A percentile compares a stretch with the other conserved stretches of the same genome.
phyloP scores from a whole-genome alignment of 2,113 vertebrate species.

The Zingel zingel region DNA sequence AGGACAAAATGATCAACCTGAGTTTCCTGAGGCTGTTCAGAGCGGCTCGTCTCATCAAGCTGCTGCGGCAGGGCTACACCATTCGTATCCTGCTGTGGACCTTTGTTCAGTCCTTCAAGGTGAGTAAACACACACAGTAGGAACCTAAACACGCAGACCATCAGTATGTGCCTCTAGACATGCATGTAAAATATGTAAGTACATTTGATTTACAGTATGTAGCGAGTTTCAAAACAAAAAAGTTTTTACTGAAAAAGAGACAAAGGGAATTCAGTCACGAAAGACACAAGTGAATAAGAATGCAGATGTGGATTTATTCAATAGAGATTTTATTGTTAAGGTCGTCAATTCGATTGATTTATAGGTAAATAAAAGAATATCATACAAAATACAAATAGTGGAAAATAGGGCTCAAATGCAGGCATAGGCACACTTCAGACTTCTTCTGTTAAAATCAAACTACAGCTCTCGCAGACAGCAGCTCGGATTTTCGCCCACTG shows the following conservation, averaged over 20 bases:
- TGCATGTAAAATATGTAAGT: not conserved
- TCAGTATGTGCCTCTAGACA: not conserved
- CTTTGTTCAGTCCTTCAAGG: conserved; percentile 99
- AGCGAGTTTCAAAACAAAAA: not conserved
- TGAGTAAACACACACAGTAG: conserved; percentile 57
- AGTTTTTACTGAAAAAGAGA: not conserved
- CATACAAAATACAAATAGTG: not conserved
- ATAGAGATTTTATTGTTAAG: not conserved
- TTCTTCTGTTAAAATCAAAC: conserved; percentile 24
- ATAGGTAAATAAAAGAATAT: not conserved
- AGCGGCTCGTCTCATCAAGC: conserved; percentile 96
- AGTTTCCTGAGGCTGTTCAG: conserved; percentile 96
- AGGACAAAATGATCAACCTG: conserved; percentile 98
- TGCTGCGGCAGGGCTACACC: conserved; percentile 97
- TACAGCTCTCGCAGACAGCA: conserved; percentile 22
- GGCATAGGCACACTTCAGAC: not conserved
- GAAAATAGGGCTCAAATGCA: not conserved
- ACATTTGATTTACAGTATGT: not conserved
- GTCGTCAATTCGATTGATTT: not conserved
- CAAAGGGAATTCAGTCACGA: not conserved
- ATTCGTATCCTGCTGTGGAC: conserved; percentile 99
- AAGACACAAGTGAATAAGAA: not conserved
- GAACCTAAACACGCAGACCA: not conserved
- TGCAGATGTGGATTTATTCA: not conserved
- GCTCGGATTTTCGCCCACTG: conserved; percentile 40